Conservation (phyloP, 2,113 vertebrate genomes). For the Pipa parva region DNA sequence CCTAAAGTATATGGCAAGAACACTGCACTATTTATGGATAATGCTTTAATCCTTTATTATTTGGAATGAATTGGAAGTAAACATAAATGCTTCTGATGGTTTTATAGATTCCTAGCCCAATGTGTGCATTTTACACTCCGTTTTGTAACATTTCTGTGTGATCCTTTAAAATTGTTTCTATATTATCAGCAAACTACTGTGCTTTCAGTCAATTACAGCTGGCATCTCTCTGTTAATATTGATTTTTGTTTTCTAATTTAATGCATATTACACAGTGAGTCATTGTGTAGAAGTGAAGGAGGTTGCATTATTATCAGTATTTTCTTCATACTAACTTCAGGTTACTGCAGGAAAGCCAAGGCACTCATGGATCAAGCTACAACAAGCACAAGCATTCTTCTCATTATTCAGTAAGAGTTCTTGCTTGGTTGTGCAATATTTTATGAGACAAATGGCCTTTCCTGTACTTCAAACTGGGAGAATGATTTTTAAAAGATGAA, state of each 20-base stretch:
- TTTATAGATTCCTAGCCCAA: conserved; percentile 12
- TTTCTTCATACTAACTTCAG: conserved; percentile 47
- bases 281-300: conserved; percentile 35
- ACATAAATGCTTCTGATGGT: conserved; percentile 7
- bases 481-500: conserved; percentile 14
- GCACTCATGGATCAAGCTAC: neutral
- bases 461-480: conserved; percentile 17
- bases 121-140: conserved; percentile 1
- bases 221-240: conserved; percentile 35
- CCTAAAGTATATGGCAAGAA: neutral
- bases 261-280: conserved; percentile 48
- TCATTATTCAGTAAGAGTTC: conserved; percentile 38
- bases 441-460: conserved; percentile 22
- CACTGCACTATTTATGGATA: neutral
- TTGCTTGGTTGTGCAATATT: conserved; percentile 40
- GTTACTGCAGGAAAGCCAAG: conserved; percentile 44
- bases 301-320: conserved; percentile 49
- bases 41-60: conserved; percentile 8
- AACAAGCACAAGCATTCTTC: conserved; percentile 12
- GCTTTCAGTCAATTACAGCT: conserved; percentile 18
- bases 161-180: conserved; percentile 1
- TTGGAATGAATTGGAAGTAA: conserved; percentile 31
- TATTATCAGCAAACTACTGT: neutral
- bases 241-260: conserved; percentile 43
- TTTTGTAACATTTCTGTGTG: neutral